Conservation (phyloP, 2,888 invertebrate genomes). For the Tineola bisselliella region DNA sequence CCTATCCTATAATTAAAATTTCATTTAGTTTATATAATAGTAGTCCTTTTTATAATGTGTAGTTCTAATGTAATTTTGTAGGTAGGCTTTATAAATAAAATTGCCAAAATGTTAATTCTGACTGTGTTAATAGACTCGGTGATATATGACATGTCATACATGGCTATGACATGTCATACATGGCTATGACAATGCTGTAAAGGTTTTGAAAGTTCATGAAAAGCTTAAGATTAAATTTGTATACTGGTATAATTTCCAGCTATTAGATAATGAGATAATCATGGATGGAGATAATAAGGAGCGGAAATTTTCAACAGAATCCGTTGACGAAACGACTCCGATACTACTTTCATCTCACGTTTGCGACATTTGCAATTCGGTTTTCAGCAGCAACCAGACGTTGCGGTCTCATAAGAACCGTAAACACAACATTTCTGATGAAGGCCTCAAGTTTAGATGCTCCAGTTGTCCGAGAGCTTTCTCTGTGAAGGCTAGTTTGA, state of each 20-base stretch:
- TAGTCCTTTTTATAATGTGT: no score
- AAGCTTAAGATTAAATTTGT: no score
- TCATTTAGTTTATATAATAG: no score
- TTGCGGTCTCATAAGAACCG: constrained; percentile 47
- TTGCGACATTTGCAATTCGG: constrained; percentile 53
- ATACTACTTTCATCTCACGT: constrained; percentile 19
- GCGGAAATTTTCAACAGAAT: background rate
- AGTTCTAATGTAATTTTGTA: no score
- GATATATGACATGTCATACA: no score
- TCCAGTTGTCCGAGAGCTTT: constrained; percentile 53
- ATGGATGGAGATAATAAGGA: background rate
- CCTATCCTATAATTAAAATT: no score
- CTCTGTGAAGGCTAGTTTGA: constrained; percentile 48
- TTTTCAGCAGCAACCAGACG: constrained; percentile 46
- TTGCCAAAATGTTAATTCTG: no score
- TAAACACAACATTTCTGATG: constrained; percentile 42
- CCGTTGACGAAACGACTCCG: background rate
- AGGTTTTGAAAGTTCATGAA: no score
- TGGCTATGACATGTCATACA: no score
- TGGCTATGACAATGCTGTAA: no score
- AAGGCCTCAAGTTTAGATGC: constrained; percentile 43
- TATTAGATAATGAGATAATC: background rate
- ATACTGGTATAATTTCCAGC: background rate
- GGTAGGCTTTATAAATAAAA: no score
- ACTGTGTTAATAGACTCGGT: no score